phyloP scores from a whole-genome alignment of 2,113 vertebrate species.

The Chitala chitala region DNA sequence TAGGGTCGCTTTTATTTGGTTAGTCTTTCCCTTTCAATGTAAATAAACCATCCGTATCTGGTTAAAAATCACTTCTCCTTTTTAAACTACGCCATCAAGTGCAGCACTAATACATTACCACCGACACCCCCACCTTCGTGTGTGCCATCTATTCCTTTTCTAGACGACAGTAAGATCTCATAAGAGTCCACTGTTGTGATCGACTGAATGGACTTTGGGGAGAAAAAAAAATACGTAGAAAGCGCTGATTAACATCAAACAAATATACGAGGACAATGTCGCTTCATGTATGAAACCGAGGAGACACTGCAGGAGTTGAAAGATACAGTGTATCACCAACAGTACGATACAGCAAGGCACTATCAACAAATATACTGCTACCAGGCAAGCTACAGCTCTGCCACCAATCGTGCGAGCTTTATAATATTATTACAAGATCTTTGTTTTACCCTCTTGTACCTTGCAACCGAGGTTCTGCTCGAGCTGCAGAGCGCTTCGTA shows the following conservation, averaged over 20 bases:
- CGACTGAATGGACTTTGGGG: constrained; percentile 27
- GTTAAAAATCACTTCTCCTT: constrained; percentile 11
- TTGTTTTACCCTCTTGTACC: constrained; percentile 46
- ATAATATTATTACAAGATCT: constrained; percentile 39
- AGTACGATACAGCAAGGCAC: constrained; percentile 26
- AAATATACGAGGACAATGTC: constrained; percentile 32
- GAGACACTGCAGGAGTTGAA: constrained; percentile 29
- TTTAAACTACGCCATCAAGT: constrained; percentile 40
- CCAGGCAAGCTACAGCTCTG: constrained; percentile 14
- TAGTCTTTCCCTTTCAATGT: background rate
- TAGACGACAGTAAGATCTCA: constrained; percentile 32
- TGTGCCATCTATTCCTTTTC: constrained; percentile 36
- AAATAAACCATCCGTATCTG: background rate
- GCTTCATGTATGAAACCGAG: constrained; percentile 33
- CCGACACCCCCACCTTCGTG: constrained; percentile 5
- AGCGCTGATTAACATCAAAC: constrained; percentile 27
- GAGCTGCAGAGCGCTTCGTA: constrained; percentile 45
- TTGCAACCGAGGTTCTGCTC: constrained; percentile 38
- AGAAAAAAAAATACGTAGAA: constrained; percentile 25
- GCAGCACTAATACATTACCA: constrained; percentile 27
- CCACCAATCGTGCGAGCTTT: constrained; percentile 19
- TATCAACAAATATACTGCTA: constrained; percentile 27
- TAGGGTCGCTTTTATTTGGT: background rate
- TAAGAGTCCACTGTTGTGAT: constrained; percentile 23
- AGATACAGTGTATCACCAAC: constrained; percentile 33